Evolutionary conservation across 1,140 invertebrate species (phyloP), one percentile per base, ranked within the genome.

Genomic region (Amyelois transitella): DNA sequence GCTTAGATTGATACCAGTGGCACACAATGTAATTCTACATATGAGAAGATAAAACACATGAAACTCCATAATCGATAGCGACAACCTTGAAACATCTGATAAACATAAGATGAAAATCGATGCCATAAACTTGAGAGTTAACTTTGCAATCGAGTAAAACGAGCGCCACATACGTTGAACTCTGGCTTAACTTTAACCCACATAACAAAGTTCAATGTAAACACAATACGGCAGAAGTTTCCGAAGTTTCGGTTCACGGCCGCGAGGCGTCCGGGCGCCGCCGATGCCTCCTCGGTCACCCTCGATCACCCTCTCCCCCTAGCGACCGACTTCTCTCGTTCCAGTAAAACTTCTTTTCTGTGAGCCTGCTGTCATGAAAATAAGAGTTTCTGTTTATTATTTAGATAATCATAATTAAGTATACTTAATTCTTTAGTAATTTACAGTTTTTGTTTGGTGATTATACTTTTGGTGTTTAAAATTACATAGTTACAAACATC

Each of bases 121-220:
- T 86, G 72, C 66, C 64, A 66, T 70, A 79, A 84, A 84, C 73
- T 82, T 82, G 74, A 72, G 71, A 79, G 71, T 77, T 74, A 84
- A 86, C 73, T 86, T 83, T 76, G 75, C 75, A 82, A 83, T 85
- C 64, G 75, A 83, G 75, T 73, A 71, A 80, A 80, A 77, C 71
- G 76, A 66, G 66, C 71, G 71, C 69, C 77, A 84, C 84, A 85
- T 74, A 85, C 81, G 81, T 58, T 65, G 78, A 87, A 87, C 84
- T 87, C 81, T 71, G 71, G 75, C 76, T 87, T 85, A 84, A 87
- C 84, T 87, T 87, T 87, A 87, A 87, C 84, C 84, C 81, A 87
- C 84, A 87, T 87, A 87, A 86, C 83, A 85, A 87, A 87, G 84
- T 87, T 87, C 79, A 84, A 85, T 87, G 84, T 87, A 87, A 87